Evolutionary conservation across 2,888 invertebrate genomes (phyloP).

Genomic region (Erebia epiphron): DNA sequence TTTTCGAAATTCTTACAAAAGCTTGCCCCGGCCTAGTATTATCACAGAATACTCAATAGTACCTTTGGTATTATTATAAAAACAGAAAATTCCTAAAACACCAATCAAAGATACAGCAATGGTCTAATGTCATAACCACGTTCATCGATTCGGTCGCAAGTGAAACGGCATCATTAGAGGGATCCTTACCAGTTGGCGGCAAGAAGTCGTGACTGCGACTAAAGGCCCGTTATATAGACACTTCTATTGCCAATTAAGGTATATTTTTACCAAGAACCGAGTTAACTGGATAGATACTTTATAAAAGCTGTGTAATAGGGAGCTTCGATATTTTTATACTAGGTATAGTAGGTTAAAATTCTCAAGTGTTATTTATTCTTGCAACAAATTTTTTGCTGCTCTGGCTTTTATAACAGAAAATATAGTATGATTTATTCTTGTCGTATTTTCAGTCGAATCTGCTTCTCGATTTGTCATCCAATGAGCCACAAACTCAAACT

Average conservation of each 20-base stretch:
- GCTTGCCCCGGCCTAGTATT: too few relatives aligned
- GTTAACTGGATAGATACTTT: slow-evolving; percentile 14
- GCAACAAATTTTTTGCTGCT: too few relatives aligned
- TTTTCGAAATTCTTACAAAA: too few relatives aligned
- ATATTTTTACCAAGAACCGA: slow-evolving; percentile 22
- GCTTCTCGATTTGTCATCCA: too few relatives aligned
- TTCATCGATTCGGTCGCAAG: slow-evolving; percentile 36
- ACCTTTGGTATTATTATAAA: too few relatives aligned
- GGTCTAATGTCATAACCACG: slow-evolving; percentile 35
- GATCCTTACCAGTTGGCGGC: slow-evolving; percentile 39
- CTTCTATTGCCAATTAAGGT: slow-evolving; percentile 44
- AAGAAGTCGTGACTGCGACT: slow-evolving; percentile 49
- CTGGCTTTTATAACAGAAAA: too few relatives aligned
- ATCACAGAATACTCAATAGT: too few relatives aligned
- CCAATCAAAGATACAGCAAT: neutral
- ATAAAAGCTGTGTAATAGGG: neutral
- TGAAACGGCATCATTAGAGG: slow-evolving; percentile 44
- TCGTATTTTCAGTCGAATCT: too few relatives aligned
- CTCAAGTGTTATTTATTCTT: too few relatives aligned
- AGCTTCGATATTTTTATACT: slow-evolving; percentile 10
- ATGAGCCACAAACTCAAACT: too few relatives aligned
- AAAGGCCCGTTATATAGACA: slow-evolving; percentile 43
- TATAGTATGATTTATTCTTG: too few relatives aligned
- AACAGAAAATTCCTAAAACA: too few relatives aligned
- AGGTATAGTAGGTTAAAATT: neutral